Evolutionary conservation across 2,113 vertebrate genomes (phyloP), one percentile per base, ranked within the genome.

Genomic region (Ochotona curzoniae): DNA sequence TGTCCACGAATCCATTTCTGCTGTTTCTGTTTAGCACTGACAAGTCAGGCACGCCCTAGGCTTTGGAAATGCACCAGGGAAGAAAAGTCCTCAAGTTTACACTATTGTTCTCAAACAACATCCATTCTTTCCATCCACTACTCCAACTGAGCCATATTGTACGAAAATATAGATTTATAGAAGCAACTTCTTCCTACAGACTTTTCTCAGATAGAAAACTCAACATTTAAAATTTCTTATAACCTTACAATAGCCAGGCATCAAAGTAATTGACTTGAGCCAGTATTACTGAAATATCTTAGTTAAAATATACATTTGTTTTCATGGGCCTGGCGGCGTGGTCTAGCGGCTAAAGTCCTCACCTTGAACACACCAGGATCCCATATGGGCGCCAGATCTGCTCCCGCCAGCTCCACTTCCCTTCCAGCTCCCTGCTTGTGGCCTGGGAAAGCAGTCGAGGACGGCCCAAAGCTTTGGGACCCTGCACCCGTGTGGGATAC

Each of bases 201-300:
- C 13, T 66, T 83, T 75, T n/a, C 90, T 71, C 54, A 84, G 74
- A 64, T 61, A 23, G 57, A 89, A 83, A 93, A 75, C n/a, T 51
- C 51, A 49, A 79, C n/a, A 38, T 15, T 81, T 78, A 73, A 67
- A 61, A 64, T 89, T 79, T 91, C 74, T 73, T 95, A 83, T 63
- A 38, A 32, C 32, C 51, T 67, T 26, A 74, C 76, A 87, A 84
- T 82, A 88, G 32, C 28, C 86, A n/a, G 89, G 25, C 60, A 57
- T 93, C 76, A 81, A 80, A 83, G n/a, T 32, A 13, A 87, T 69
- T 38, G 49, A 78, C 25, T 64, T 64, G 8, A 74, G 51, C 35
- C 8, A 26, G 5, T 51, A 15, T 32, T 20, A 74, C 1, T 66
- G 57, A 91, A 94, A 69, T n/a, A 87, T 35, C 47, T 94, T 69